Evolutionary conservation across 2,888 invertebrate species (phyloP).

Genomic region (Melieria omissa): DNA sequence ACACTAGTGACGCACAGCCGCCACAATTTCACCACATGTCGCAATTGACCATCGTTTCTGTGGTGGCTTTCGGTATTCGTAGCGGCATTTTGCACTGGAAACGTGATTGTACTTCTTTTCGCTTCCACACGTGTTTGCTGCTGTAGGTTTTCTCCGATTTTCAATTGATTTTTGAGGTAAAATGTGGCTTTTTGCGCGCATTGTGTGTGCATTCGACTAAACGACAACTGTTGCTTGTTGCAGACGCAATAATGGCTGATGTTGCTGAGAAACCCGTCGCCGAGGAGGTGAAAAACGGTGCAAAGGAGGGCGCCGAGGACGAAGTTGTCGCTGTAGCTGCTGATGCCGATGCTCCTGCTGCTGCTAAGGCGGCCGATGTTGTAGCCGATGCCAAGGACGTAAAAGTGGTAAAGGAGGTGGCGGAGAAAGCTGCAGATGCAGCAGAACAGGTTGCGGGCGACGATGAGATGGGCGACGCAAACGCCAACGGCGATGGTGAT

Average conservation of each 20-base stretch:
- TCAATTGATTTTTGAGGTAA: conserved; percentile 24
- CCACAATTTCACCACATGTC: too few relatives aligned
- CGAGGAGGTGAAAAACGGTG: conserved; percentile 37
- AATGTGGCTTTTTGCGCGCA: background rate
- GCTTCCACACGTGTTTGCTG: conserved; percentile 29
- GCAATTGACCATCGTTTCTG: conserved; percentile 9
- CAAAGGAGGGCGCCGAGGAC: conserved; percentile 22
- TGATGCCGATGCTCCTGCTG: conserved; percentile 27
- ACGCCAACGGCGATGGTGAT: conserved; percentile 22
- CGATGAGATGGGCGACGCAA: conserved; percentile 7
- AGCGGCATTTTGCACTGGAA: conserved; percentile 26
- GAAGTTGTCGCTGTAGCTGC: conserved; percentile 37
- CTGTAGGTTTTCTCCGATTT: conserved; percentile 21
- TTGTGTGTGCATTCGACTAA: too few relatives aligned
- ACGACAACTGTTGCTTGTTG: background rate
- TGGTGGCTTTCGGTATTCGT: background rate
- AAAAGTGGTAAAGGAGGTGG: background rate
- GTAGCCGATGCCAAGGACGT: conserved; percentile 18
- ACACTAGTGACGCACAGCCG: too few relatives aligned
- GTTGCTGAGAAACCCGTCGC: conserved; percentile 51
- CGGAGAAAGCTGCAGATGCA: conserved; percentile 15
- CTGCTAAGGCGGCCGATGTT: conserved; percentile 32
- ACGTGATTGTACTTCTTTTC: conserved; percentile 40
- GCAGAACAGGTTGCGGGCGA: conserved; percentile 19
- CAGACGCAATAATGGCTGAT: conserved; percentile 55